Base-by-base conservation (phyloP, 2,888 invertebrate species). In the Calameuta idolon region DNA sequence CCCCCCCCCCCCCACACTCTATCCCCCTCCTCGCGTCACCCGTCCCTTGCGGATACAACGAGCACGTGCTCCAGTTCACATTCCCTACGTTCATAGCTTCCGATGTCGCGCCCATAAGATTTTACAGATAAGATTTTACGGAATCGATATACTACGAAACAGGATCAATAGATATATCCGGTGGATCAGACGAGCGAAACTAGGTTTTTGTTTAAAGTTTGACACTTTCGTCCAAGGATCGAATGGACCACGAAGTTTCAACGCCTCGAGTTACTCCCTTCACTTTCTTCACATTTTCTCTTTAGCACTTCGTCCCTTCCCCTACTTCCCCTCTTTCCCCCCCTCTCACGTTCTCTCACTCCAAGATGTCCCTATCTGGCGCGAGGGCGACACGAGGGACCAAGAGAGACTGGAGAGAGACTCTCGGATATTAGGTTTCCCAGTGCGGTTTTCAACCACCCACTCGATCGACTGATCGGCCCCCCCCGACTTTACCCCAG, bases 401-500 rank as follows among this genome's bases (percentile, higher is more conserved):
- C 74, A 35, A 35, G 37, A 37, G 74, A 77, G 77, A 78, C 78
- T 76, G 84, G 83, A 85, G 84, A 81, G 80, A 82, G 85, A 84
- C 85, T 85, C 85, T 85, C 86, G 85, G 87, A 90, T 90, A 90
- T 90, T 90, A 90, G 90, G 89, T 90, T 90, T 90, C 90, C 90
- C 90, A 89, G 85, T 90, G 90, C 87, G 90, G 90, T 90, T 90
- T 90, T 90, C 89, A 90, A 86, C 90, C 90, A 89, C 89, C 89
- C 87, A 90, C 89, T 90, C 90, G 89, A 90, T 89, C 90, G 90
- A 88, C 88, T 89, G 90, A 90, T 90, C 90, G 89, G 87, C 85
- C 23, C 88, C 23, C 88, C 85, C 55, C 88, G 89, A 89, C 89
- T 88, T 89, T 84, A 86, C 90, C 90, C 89, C 82, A 86, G 90